Percentiles rank a stretch among this genome's conserved stretches.
Conservation (phyloP, 2,888 invertebrate genomes). For the Drosophila algonquin region DNA sequence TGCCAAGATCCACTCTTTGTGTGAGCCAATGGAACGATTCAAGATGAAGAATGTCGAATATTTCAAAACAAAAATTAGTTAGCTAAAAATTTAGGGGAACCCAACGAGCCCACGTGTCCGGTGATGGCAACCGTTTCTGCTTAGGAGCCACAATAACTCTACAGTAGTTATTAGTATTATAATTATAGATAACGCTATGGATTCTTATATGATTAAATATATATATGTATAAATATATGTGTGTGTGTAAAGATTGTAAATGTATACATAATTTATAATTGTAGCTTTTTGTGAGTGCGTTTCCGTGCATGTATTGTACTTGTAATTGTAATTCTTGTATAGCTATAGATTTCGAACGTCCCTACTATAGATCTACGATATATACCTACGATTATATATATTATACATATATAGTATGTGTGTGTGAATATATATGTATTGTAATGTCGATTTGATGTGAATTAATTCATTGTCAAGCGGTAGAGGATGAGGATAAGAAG, state of each 20-base stretch:
- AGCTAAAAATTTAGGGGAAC: conserved; percentile 45
- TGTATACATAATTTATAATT: conserved; percentile 50
- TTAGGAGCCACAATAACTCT: conserved; percentile 68
- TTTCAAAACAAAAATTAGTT: conserved; percentile 41
- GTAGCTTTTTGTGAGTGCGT: conserved; percentile 59
- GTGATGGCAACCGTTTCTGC: conserved; percentile 47
- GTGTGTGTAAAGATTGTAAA: conserved; percentile 20
- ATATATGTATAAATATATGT: not conserved
- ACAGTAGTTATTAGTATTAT: conserved; percentile 76
- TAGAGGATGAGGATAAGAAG: not conserved
- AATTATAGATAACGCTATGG: conserved; percentile 37
- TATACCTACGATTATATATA: conserved; percentile 24
- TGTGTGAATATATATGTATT: conserved; percentile 61
- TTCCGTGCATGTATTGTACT: conserved; percentile 55
- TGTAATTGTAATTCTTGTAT: conserved; percentile 37
- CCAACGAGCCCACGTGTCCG: conserved; percentile 15
- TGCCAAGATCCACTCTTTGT: conserved; percentile 4
- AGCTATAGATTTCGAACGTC: conserved; percentile 65
- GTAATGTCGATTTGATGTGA: conserved; percentile 62
- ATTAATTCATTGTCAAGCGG: conserved; percentile 41
- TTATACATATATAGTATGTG: conserved; percentile 12
- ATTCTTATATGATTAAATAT: conserved; percentile 1
- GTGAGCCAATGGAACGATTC: conserved; percentile 1
- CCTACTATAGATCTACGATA: conserved; percentile 57
- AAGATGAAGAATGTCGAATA: conserved; percentile 38